Evolutionary conservation across 1,140 invertebrate species (phyloP).

Genomic region (Pantala flavescens): DNA sequence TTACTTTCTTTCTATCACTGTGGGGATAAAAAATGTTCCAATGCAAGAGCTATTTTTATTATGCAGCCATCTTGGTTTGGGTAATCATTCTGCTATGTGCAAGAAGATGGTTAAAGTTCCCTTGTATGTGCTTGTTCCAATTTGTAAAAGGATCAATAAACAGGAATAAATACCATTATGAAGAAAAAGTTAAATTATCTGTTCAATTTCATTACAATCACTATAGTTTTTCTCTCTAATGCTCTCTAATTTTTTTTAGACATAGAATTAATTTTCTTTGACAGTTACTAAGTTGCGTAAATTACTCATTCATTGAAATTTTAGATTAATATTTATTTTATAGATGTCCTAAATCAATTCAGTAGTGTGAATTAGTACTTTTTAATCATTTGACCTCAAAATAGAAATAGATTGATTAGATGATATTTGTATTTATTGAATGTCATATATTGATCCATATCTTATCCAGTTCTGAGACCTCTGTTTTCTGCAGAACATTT

Average conservation of each 20-base stretch:
- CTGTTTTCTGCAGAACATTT: too few species aligned
- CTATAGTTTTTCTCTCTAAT: conserved; percentile 23
- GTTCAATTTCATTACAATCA: conserved; percentile 15
- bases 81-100: neutral
- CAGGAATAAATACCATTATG: conserved; percentile 21
- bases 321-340: too few species aligned
- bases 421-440: too few species aligned
- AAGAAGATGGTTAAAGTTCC: conserved; percentile 1
- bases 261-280: conserved; percentile 25
- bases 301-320: too few species aligned
- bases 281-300: conserved; percentile 26
- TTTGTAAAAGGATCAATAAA: conserved; percentile 14
- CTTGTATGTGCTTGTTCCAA: neutral
- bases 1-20: neutral
- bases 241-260: conserved; percentile 32
- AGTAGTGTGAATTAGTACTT: too few species aligned
- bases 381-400: too few species aligned
- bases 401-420: too few species aligned
- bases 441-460: too few species aligned
- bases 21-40: neutral
- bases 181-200: conserved; percentile 15
- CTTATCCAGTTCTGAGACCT: too few species aligned
- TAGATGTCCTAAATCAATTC: too few species aligned
- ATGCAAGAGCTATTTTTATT: neutral
- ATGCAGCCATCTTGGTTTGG: neutral